Percentiles rank a stretch among this genome's conserved stretches.
Evolutionary conservation across 2,113 vertebrate genomes (phyloP).

Genomic region (Callithrix jacchus): DNA sequence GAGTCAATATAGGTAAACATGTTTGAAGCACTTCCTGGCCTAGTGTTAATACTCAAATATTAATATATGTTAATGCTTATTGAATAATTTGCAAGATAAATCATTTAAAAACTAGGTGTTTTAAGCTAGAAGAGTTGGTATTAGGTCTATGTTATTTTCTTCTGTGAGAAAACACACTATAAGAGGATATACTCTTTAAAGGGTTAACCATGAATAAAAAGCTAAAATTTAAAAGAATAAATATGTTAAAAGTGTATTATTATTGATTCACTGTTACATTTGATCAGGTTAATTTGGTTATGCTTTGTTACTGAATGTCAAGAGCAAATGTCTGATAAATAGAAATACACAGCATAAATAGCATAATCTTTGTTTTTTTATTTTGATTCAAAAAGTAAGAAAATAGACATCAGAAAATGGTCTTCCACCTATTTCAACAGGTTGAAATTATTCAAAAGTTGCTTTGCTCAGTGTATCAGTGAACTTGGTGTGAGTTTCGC

Average conservation of each 20-base stretch:
- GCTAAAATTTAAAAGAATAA: not conserved
- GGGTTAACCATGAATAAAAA: not conserved
- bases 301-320: not conserved
- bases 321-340: not conserved
- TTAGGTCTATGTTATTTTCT: not conserved
- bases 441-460: not conserved
- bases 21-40: not conserved
- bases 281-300: slow-evolving; percentile 14
- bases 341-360: not conserved
- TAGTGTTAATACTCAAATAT: not conserved
- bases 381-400: not conserved
- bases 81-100: not conserved
- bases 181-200: not conserved
- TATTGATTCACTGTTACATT: not conserved
- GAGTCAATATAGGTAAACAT: not conserved
- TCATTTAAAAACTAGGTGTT: not conserved
- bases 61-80: not conserved
- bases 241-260: not conserved
- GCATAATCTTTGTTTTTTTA: not conserved
- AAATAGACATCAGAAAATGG: not conserved
- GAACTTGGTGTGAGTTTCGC: not conserved
- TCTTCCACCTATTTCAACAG: not conserved
- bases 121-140: not conserved
- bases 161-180: not conserved
- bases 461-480: not conserved